phyloP scores from a whole-genome alignment of 1,140 invertebrate genomes.

The Psilanteris sp. region DNA sequence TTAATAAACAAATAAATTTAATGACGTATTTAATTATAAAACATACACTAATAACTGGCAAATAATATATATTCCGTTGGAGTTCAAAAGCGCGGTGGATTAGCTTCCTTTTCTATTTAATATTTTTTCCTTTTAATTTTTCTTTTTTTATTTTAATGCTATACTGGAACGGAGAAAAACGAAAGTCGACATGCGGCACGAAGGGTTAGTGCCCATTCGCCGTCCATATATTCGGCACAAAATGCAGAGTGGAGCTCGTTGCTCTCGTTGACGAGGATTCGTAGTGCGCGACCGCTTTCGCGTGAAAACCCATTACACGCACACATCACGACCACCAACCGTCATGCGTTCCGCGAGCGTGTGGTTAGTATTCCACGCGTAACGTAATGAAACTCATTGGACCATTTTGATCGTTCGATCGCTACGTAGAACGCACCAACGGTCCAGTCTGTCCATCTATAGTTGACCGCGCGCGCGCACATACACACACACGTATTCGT shows the following conservation, averaged over 20 bases:
- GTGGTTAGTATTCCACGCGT: slow-evolving; percentile 65
- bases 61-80: no score
- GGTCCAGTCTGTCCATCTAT: slow-evolving; percentile 22
- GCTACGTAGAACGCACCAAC: slow-evolving; percentile 57
- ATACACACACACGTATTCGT: slow-evolving; percentile 28
- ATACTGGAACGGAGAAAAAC: slow-evolving; percentile 47
- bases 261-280: slow-evolving; percentile 55
- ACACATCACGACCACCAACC: slow-evolving; percentile 61
- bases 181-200: slow-evolving; percentile 55
- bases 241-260: slow-evolving; percentile 44
- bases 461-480: slow-evolving; percentile 28
- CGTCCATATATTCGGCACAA: slow-evolving; percentile 33
- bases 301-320: slow-evolving; percentile 65
- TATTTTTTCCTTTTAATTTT: no score
- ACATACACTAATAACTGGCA: no score
- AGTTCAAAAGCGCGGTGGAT: no score
- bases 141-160: no score
- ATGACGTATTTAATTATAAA: no score
- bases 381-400: slow-evolving; percentile 65
- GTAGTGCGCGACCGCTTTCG: slow-evolving; percentile 56
- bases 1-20: no score
- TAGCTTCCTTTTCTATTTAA: no score
- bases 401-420: slow-evolving; percentile 64
- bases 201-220: slow-evolving; percentile 34
- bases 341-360: slow-evolving; percentile 58